A percentile compares a stretch with the other conserved stretches of the same genome.
Evolutionary conservation across 2,888 invertebrate genomes (phyloP).

Genomic region (Lymantria monacha): DNA sequence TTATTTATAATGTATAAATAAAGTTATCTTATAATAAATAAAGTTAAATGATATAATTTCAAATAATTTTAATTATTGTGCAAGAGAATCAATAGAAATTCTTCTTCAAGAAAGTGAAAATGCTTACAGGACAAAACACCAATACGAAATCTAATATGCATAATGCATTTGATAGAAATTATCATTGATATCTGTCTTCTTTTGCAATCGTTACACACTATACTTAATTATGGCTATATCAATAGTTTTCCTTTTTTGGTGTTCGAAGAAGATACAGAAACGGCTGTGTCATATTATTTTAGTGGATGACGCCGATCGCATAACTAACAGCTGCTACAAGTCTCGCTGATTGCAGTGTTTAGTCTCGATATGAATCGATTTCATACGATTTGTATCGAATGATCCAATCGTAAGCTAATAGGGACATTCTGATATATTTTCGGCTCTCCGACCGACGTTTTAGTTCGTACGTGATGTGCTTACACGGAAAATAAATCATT

Average conservation of each 20-base stretch:
- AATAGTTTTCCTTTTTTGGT: constrained; percentile 68
- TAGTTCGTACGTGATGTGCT: constrained; percentile 77
- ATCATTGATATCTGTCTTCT: constrained; percentile 2
- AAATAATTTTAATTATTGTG: too few relatives aligned
- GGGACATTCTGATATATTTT: constrained; percentile 73
- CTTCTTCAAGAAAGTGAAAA: too few relatives aligned
- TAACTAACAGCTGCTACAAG: constrained; percentile 74
- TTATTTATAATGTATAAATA: too few relatives aligned
- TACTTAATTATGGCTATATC: constrained; percentile 64
- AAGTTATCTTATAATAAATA: too few relatives aligned
- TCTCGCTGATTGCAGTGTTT: constrained; percentile 77
- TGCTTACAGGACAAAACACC: too few relatives aligned
- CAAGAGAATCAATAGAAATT: too few relatives aligned
- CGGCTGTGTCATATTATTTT: constrained; percentile 82
- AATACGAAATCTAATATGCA: too few relatives aligned
- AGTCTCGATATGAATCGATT: constrained; percentile 74
- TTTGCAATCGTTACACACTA: constrained; percentile 54
- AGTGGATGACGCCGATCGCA: constrained; percentile 76
- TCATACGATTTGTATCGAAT: constrained; percentile 73
- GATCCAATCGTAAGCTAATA: constrained; percentile 74
- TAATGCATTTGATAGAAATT: too few relatives aligned
- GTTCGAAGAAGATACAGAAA: constrained; percentile 68
- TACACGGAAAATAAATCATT: constrained; percentile 75
- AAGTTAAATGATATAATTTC: too few relatives aligned
- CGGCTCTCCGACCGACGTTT: constrained; percentile 72